A percentile compares a stretch with the other conserved stretches of the same genome.
Evolutionary conservation across 2,888 invertebrate species (phyloP).

Genomic region (Leucozona laternaria): DNA sequence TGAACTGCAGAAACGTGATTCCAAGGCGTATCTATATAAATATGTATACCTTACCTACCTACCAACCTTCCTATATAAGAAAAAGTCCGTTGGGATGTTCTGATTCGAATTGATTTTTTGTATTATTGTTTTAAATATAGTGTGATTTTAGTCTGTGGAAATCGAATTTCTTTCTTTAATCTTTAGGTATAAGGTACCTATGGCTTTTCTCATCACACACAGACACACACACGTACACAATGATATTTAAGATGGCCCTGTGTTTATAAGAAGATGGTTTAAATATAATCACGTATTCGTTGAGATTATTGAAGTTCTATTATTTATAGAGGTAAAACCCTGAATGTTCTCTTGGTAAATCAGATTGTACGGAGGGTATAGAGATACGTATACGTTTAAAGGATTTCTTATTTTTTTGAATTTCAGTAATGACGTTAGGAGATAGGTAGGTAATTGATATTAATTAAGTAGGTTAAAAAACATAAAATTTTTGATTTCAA

Average conservation of each 20-base stretch:
- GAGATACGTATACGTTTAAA: constrained; percentile 1
- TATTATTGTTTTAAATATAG: constrained; percentile 48
- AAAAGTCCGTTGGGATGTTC: constrained; percentile 83
- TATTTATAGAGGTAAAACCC: constrained; percentile 54
- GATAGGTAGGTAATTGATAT: constrained; percentile 19
- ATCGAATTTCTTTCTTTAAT: constrained; percentile 9
- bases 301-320: constrained; percentile 81
- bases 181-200: not conserved
- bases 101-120: constrained; percentile 80
- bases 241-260: not conserved
- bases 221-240: not conserved
- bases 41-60: not conserved
- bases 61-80: not conserved
- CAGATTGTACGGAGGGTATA: constrained; percentile 13
- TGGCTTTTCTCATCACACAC: not conserved
- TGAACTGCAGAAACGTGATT: constrained; percentile 64
- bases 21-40: not conserved
- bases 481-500: constrained; percentile 1
- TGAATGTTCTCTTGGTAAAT: constrained; percentile 28
- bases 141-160: constrained; percentile 33
- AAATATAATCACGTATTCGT: constrained; percentile 83
- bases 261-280: constrained; percentile 31
- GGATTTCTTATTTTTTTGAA: constrained; percentile 7
- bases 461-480: constrained; percentile 1
- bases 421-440: constrained; percentile 26